Conservation (phyloP, 2,888 invertebrate genomes). For the Metacarcinus magister region DNA sequence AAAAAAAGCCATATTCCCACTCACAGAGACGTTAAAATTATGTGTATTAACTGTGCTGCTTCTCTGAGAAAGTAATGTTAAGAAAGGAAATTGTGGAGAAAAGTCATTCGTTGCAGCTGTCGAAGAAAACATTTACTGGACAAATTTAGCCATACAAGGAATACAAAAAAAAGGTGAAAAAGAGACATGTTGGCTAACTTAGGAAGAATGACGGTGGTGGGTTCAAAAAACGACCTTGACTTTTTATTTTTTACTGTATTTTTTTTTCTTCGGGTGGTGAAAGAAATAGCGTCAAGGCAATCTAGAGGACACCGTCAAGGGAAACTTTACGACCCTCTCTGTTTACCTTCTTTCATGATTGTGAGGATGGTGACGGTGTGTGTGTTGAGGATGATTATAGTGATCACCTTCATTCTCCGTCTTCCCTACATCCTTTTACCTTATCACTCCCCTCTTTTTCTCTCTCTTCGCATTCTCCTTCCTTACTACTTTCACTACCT, state of each 20-base stretch:
- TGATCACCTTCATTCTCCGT: not conserved
- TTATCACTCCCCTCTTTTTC: not conserved
- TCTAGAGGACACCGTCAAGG: not conserved
- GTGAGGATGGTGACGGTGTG: not conserved
- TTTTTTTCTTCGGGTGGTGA: not conserved
- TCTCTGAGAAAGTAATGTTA: no score
- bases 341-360: not conserved
- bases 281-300: not conserved
- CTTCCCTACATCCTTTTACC: not conserved
- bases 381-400: not conserved
- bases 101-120: not conserved
- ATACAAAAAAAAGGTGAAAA: not conserved
- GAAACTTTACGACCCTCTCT: not conserved
- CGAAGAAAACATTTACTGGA: not conserved
- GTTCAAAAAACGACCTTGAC: not conserved
- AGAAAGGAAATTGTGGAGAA: no score
- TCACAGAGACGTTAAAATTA: not conserved
- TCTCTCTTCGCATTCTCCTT: not conserved
- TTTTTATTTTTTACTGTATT: not conserved
- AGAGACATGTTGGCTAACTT: not conserved
- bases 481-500: not conserved
- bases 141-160: no score
- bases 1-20: slow-evolving; percentile 40
- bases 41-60: not conserved
- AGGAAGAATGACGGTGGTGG: not conserved